These are phyloP conservation scores for Anhinga rufa DNA, from an alignment of 2,113 vertebrate genomes.

Conservation along the genomic window DNA sequence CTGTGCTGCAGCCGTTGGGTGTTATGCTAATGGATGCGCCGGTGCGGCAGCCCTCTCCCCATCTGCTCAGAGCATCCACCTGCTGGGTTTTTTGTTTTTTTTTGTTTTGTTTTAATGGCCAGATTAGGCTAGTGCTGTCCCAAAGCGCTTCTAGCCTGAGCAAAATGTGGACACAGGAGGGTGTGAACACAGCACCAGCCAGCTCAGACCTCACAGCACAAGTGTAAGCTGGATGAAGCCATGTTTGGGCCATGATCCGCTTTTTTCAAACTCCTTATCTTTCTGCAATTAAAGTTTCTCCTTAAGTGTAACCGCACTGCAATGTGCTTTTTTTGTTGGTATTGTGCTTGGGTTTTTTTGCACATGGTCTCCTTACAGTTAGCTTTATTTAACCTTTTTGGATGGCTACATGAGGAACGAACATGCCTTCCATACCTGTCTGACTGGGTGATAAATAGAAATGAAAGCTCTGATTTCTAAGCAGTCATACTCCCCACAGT, in stretches of 20 bases:
- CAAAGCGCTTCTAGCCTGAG: neutral
- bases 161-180: neutral
- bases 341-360: neutral
- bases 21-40: conserved; percentile 44
- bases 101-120: neutral
- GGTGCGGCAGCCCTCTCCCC: neutral
- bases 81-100: neutral
- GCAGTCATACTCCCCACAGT: neutral
- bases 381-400: neutral
- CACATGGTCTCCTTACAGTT: neutral
- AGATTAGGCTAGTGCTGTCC: neutral
- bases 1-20: neutral
- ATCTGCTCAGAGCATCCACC: conserved; percentile 57
- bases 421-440: neutral
- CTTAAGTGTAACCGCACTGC: neutral
- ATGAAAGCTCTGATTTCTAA: neutral
- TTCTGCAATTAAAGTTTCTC: neutral
- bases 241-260: accelerated
- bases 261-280: neutral
- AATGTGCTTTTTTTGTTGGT: neutral
- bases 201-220: neutral
- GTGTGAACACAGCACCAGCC: neutral
- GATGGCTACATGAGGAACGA: neutral
- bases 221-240: neutral
- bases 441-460: neutral